phyloP scores from a whole-genome alignment of 2,797 vertebrate genomes.

The Chromobotia macracanthus region DNA sequence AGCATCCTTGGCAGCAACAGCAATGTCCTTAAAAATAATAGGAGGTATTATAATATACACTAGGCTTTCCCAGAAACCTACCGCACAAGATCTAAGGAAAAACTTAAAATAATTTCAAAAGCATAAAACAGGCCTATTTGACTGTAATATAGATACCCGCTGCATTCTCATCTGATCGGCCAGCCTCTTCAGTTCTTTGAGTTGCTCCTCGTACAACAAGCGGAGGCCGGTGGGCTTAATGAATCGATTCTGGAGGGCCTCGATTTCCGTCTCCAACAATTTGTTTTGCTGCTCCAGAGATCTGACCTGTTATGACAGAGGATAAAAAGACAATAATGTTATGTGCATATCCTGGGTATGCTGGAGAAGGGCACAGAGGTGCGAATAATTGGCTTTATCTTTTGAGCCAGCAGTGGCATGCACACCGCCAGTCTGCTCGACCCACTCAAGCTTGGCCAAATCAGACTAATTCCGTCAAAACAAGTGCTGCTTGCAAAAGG shows the following conservation, averaged over 20 bases:
- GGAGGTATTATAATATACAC: neutral
- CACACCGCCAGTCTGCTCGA: constrained; percentile 23
- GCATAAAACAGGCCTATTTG: neutral
- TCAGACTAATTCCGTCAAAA: constrained; percentile 52
- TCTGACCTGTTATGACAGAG: constrained; percentile 68
- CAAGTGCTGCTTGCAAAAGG: constrained; percentile 8
- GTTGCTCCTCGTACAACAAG: constrained; percentile 72
- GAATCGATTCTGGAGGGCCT: constrained; percentile 70
- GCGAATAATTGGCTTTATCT: constrained; percentile 51
- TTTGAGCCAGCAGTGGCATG: constrained; percentile 41
- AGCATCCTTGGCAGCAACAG: constrained; percentile 73
- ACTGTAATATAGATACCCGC: constrained; percentile 38
- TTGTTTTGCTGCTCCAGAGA: constrained; percentile 75
- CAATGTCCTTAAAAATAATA: constrained; percentile 75
- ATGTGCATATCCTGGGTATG: constrained; percentile 20
- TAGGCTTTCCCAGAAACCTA: too few species aligned
- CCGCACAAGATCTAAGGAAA: neutral
- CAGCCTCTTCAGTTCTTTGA: constrained; percentile 72
- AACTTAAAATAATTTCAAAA: neutral
- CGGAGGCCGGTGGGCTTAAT: constrained; percentile 69
- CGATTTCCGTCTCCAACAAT: constrained; percentile 70
- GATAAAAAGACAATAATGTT: constrained; percentile 28
- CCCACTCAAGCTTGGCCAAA: constrained; percentile 48
- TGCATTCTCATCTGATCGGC: constrained; percentile 74
- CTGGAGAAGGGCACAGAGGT: constrained; percentile 35